Base-by-base conservation (phyloP, 2,888 invertebrate genomes). In the Lissocephala sabroskyi region DNA sequence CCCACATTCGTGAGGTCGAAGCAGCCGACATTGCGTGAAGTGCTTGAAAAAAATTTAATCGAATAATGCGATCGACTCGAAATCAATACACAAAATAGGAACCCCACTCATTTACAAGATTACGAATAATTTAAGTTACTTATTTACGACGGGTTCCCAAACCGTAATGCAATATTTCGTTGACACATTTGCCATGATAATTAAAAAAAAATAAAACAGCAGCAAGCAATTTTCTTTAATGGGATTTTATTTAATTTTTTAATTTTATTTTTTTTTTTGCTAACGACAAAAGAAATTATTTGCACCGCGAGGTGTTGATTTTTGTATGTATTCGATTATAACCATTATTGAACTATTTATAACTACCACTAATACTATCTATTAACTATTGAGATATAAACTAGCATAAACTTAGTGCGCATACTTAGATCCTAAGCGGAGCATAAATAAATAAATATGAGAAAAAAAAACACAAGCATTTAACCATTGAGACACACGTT, bases 301-400 rank as follows among this genome's bases (percentile, higher is more conserved):
- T 37, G 35, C 35, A 17, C 35, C 26, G 18, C 26, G 6, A 39
- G 19, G 9, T 30, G 42, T 28, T 39, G 29, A 42, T 30, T 11
- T 29, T 30, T 64, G 59, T 57, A 16, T 64, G 55, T 75, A 60
- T 59, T 52, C 46, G 52, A 59, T 54, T 56, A 71, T 59, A 40
- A 53, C 57, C 59, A 29, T 73, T 65, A 68, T 66, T 70, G 52
- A 54, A 74, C 62, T 74, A 74, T 74, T 76, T 65, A 68, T 76
- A 70, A 64, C 53, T 62, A 56, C 62, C 62, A 56, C 56, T 71
- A 70, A 75, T n/a, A 71, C 77, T 68, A 76, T 26, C n/a, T 41
- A 43, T 75, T 74, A 62, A 76, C 74, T 77, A 77, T 67, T 74
- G 71, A 77, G 57, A 65, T 74, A 74, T 74, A 60, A 56, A 52